Evolutionary conservation across 1,140 invertebrate genomes (phyloP), one percentile per base, ranked within the genome.

Genomic region (Olivierus martensii): DNA sequence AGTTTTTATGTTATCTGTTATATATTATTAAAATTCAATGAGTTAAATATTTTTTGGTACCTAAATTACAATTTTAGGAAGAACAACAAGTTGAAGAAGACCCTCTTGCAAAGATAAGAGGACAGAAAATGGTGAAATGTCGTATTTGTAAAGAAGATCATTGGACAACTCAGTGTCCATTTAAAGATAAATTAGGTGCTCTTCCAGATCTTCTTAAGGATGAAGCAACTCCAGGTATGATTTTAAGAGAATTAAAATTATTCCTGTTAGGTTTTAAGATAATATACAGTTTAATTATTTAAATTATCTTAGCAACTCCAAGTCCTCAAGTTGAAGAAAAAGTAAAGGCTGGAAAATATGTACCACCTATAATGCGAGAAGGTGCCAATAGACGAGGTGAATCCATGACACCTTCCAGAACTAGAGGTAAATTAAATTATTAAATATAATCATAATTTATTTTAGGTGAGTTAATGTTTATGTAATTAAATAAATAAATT

Each of bases 91-190:
- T 79, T 46, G 87, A 93, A 63, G 89, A 94, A 59, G 86, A 86
- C 65, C 76, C 79, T 15, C 68, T 89, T 15, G 80, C 84, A 56
- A 87, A 84, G 63, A 61, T 87, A 49, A 83, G 83, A 59, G 85
- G 81, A 42, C 65, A 68, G 65, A 81, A 84, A 61, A 78, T 89
- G 61, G 87, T 95, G 49, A 90, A 88, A 65, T 98, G 93, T 66
- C 79, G 93, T 68, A 88, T 83, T 52, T 98, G 92, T 73, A 88
- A 88, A 64, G 87, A 87, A 15, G 92, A 96, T 61, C 93, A 98
- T 75, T 97, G 92, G 90, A 95, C 91, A 6, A 80, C 87, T 44
- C 89, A 89, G 61, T 98, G 93, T 77, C 93, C 93, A 2, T 97
- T 88, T 76, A 95, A 95, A 70, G 87, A 94, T 62, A 88, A 72